phyloP scores from a whole-genome alignment of 2,797 vertebrate genomes.

The Vipera latastei region DNA sequence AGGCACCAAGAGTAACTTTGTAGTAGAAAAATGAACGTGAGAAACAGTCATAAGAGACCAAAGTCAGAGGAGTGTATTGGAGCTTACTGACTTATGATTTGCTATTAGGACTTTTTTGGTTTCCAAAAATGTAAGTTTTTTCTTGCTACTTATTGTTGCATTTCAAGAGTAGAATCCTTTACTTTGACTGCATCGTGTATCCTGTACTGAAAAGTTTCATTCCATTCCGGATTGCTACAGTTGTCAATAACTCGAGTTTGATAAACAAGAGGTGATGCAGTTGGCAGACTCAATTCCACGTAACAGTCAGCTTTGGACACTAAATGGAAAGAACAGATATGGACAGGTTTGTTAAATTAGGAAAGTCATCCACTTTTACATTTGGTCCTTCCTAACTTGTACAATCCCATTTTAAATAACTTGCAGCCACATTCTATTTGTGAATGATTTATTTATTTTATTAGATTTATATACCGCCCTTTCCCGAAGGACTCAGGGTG shows the following conservation, averaged over 20 bases:
- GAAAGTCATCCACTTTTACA: background rate
- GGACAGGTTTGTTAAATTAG: background rate
- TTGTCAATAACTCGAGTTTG: constrained; percentile 71
- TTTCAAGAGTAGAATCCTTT: background rate
- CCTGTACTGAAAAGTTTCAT: constrained; percentile 73
- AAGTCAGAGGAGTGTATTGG: background rate
- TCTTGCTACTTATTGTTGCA: background rate
- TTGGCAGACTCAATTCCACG: constrained; percentile 71
- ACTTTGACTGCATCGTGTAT: constrained; percentile 76
- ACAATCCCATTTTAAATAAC: background rate
- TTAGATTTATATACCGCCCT: no score
- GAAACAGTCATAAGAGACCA: background rate
- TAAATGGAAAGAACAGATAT: constrained; percentile 33
- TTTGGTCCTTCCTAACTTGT: background rate
- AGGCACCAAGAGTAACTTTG: background rate
- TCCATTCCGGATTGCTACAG: constrained; percentile 76
- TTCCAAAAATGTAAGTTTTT: background rate
- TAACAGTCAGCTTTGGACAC: constrained; percentile 77
- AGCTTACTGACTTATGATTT: background rate
- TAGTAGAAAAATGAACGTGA: background rate
- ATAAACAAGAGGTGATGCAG: constrained; percentile 57
- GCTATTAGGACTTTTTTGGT: background rate
- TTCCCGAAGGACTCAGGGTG: no score
- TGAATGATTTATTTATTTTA: background rate
- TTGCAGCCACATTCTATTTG: background rate